Evolutionary conservation across 2,797 vertebrate species (phyloP).

Genomic region (Crax fasciolata): DNA sequence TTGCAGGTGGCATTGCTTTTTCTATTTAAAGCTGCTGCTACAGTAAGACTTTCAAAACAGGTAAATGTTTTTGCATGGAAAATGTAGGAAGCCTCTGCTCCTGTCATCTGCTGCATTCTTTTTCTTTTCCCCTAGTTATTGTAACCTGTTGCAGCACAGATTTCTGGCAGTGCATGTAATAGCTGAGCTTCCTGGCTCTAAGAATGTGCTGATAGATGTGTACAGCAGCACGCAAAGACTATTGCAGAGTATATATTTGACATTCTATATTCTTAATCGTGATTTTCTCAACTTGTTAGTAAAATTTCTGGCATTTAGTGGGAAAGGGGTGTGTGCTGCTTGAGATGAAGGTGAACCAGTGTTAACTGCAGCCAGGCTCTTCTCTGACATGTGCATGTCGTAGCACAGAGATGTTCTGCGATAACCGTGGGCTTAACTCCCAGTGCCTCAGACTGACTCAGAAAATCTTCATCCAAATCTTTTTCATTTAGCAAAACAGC

Average conservation of each 20-base stretch:
- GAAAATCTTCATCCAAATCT: background rate
- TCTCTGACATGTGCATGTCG: background rate
- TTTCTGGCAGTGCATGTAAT: background rate
- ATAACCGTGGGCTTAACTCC: background rate
- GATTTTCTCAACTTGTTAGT: background rate
- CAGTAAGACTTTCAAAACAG: background rate
- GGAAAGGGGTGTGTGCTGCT: accelerated
- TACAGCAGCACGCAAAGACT: background rate
- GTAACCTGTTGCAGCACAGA: background rate
- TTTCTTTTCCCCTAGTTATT: background rate
- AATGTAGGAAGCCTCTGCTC: background rate
- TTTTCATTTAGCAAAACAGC: background rate
- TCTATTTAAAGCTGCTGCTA: background rate
- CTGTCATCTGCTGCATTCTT: background rate
- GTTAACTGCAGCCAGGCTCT: accelerated
- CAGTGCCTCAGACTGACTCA: background rate
- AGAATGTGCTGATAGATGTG: background rate
- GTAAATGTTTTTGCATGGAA: background rate
- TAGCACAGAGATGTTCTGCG: background rate
- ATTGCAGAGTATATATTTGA: background rate
- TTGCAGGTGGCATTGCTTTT: background rate
- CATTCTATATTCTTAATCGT: background rate
- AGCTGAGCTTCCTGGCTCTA: background rate
- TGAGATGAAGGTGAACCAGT: accelerated
- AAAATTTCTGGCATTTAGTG: background rate